Percentiles rank a stretch among this genome's conserved stretches.
Conservation (phyloP, 1,140 invertebrate species). For the Triops longicaudatus region DNA sequence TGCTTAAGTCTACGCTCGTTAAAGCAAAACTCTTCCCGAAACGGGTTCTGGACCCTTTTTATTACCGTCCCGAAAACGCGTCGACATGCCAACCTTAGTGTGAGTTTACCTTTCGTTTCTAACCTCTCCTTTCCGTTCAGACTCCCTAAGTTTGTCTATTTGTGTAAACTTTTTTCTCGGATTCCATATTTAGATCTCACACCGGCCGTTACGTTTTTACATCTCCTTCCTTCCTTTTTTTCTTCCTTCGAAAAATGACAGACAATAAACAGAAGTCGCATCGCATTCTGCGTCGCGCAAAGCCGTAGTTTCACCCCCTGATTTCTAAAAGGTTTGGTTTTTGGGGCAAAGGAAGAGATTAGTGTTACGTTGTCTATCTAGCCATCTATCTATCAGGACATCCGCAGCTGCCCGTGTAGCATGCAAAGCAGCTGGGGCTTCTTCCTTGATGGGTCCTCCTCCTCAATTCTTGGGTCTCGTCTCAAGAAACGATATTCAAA, state of each 20-base stretch:
- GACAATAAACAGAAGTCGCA: not conserved
- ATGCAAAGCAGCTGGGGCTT: not conserved
- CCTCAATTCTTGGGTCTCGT: not conserved
- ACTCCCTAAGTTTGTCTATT: too few relatives aligned
- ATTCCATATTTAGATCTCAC: conserved; percentile 12
- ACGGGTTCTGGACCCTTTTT: not conserved
- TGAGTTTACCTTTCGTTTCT: not conserved
- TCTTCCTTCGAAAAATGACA: not conserved
- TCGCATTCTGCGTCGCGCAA: too few relatives aligned
- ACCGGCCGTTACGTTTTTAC: not conserved
- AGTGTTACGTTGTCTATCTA: not conserved
- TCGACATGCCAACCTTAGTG: not conserved
- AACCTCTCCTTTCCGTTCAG: not conserved
- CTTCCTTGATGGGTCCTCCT: not conserved
- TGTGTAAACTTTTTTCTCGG: too few relatives aligned
- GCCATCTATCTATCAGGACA: not conserved
- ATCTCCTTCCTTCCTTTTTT: not conserved
- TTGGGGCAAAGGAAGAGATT: not conserved
- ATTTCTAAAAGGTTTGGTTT: not conserved
- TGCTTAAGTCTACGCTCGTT: not conserved
- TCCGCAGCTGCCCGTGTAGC: not conserved
- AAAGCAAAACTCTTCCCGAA: not conserved
- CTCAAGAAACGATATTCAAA: conserved; percentile 12
- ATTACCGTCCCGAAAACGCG: conserved; percentile 9
- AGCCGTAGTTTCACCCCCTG: too few relatives aligned